A percentile compares a stretch with the other conserved stretches of the same genome.
These are phyloP conservation scores for Amblyjoppa proteus DNA, from an alignment of 2,888 invertebrate species.

Conservation along the genomic window DNA sequence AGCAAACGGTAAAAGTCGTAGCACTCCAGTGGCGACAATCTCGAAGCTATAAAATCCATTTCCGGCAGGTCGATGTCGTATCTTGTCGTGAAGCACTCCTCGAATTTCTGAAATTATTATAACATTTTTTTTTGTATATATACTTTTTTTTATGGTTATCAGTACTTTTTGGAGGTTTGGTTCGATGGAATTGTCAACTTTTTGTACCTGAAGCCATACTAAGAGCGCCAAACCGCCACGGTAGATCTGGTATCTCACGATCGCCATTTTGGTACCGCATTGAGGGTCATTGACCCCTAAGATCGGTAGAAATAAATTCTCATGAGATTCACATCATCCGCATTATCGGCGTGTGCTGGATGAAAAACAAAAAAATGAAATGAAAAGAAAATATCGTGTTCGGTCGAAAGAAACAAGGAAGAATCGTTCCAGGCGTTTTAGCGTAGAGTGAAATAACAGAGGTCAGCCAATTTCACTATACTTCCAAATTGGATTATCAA, in stretches of 20 bases:
- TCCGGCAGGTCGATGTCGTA: constrained; percentile 60
- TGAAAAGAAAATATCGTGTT: neutral
- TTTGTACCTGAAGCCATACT: constrained; percentile 58
- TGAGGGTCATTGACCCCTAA: constrained; percentile 34
- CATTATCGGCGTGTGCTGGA: neutral
- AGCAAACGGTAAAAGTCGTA: constrained; percentile 63
- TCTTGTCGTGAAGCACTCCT: constrained; percentile 27
- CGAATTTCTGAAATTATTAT: constrained; percentile 44
- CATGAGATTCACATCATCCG: neutral
- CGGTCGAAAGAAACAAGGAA: neutral
- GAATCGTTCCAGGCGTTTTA: neutral
- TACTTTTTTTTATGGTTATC: neutral
- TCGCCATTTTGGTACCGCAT: constrained; percentile 36
- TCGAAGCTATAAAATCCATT: constrained; percentile 62
- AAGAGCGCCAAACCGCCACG: constrained; percentile 44
- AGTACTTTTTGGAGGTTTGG: neutral
- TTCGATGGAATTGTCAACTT: neutral
- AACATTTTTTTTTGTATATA: neutral
- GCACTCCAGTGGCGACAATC: constrained; percentile 61
- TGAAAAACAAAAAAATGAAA: neutral
- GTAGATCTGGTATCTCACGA: constrained; percentile 33
- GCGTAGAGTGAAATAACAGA: too few relatives aligned
- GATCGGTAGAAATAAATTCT: neutral
- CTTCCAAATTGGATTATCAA: too few relatives aligned
- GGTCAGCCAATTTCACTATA: too few relatives aligned